Evolutionary conservation across 2,113 vertebrate genomes (phyloP).

Genomic region (Phodopus roborovskii): DNA sequence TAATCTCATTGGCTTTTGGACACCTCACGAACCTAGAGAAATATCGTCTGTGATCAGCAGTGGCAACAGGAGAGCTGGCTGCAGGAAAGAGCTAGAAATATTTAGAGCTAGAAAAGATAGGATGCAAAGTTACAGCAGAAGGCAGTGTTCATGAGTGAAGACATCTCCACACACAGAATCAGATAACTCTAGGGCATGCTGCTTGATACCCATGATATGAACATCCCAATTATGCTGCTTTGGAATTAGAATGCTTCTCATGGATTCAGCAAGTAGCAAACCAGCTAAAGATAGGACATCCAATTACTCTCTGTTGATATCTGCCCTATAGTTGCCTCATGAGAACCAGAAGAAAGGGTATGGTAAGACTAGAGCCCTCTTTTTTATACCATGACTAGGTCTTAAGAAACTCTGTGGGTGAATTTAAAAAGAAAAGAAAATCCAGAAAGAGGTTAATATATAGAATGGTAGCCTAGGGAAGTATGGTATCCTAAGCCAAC

Average conservation of each 20-base stretch:
- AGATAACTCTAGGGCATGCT: not conserved
- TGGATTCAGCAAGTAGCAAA: not conserved
- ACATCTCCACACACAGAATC: not conserved
- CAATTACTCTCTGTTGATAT: not conserved
- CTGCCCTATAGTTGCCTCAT: not conserved
- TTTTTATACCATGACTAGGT: not conserved
- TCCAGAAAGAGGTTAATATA: not conserved
- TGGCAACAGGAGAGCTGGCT: not conserved
- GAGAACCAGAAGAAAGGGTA: not conserved
- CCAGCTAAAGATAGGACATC: not conserved
- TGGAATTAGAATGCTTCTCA: not conserved
- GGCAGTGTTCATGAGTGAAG: not conserved
- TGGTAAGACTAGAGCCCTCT: not conserved
- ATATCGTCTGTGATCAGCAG: not conserved
- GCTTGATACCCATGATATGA: not conserved
- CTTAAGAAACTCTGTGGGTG: not conserved
- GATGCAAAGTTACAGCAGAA: slow-evolving; percentile 30
- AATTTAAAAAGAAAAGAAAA: not conserved
- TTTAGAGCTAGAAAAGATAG: not conserved
- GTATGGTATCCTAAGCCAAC: not conserved
- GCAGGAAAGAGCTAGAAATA: not conserved
- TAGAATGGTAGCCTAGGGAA: not conserved
- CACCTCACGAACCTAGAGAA: not conserved
- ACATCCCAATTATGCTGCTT: not conserved
- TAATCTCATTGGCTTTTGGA: not conserved